Percentiles rank a stretch among this genome's conserved stretches.
phyloP scores from a whole-genome alignment of 64 coral and sea anemone genomes.

The Montipora capricornis region DNA sequence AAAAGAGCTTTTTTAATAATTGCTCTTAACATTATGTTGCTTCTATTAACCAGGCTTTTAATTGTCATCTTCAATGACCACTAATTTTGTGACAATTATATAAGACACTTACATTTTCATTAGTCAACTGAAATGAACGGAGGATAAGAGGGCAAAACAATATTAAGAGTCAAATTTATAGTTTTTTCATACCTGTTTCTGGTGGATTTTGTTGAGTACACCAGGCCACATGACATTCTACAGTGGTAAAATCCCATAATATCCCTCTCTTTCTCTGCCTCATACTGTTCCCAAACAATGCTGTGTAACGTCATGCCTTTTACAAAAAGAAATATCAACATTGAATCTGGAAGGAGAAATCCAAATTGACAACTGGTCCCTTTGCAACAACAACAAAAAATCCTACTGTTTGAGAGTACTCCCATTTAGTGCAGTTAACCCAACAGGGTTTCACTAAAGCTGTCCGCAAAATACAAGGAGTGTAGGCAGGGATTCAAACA shows the following conservation, averaged over 20 bases:
- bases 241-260: conserved; percentile 53
- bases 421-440: not conserved
- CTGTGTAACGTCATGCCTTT: conserved; percentile 24
- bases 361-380: not conserved
- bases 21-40: conserved; percentile 13
- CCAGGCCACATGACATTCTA: conserved; percentile 26
- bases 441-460: not conserved
- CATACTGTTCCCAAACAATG: not conserved
- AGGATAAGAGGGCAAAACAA: too few relatives aligned
- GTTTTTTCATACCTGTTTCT: conserved; percentile 21
- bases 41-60: conserved; percentile 17
- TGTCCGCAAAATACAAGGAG: not conserved
- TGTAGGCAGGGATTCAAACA: not conserved
- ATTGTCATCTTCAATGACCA: not conserved
- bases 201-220: conserved; percentile 41
- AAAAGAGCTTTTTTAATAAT: conserved; percentile 7
- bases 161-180: not conserved
- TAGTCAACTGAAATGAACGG: conserved; percentile 12
- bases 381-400: conserved; percentile 36
- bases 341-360: conserved; percentile 5
- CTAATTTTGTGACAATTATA: conserved; percentile 22
- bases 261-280: conserved; percentile 38
- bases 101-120: not conserved
- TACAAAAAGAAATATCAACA: not conserved
- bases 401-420: not conserved